phyloP scores from a whole-genome alignment of 2,797 vertebrate species.

The Tokudaia tokunoshimensis region DNA sequence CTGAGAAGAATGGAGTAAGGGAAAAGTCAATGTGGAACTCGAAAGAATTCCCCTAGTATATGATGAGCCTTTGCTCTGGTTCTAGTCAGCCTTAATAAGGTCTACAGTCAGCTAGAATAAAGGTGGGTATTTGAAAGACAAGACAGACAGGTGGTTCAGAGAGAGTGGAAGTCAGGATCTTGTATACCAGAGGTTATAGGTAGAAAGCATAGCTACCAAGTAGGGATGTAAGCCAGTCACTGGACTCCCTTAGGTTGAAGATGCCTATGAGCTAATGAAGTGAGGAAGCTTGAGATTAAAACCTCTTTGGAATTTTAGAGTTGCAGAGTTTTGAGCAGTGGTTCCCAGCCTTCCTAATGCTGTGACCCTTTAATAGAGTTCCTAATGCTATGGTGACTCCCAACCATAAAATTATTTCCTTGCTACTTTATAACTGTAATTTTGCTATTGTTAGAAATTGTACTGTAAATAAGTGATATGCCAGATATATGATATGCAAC shows the following conservation, averaged over 20 bases:
- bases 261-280: not conserved
- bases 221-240: not conserved
- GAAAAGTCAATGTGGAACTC: slow-evolving; percentile 5
- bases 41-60: not conserved
- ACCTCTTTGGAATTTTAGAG: slow-evolving; percentile 5
- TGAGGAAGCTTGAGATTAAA: not conserved
- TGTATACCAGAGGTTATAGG: not conserved
- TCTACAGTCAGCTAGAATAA: not conserved
- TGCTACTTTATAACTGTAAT: not conserved
- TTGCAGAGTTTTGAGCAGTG: not conserved
- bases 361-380: not conserved
- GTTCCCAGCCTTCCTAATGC: not conserved
- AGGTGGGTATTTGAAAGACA: slow-evolving; percentile 35
- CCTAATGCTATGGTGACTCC: not conserved
- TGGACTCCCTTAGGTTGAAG: not conserved
- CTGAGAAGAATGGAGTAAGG: not conserved
- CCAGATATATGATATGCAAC: not conserved
- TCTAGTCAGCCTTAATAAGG: not conserved
- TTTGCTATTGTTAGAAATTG: not conserved
- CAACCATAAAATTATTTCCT: not conserved
- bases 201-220: not conserved
- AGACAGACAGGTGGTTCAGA: not conserved
- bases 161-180: slow-evolving; percentile 1
- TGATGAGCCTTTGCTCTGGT: not conserved
- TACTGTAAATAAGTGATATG: not conserved